Conservation (phyloP, 2,888 invertebrate genomes). For the Allacma fusca region DNA sequence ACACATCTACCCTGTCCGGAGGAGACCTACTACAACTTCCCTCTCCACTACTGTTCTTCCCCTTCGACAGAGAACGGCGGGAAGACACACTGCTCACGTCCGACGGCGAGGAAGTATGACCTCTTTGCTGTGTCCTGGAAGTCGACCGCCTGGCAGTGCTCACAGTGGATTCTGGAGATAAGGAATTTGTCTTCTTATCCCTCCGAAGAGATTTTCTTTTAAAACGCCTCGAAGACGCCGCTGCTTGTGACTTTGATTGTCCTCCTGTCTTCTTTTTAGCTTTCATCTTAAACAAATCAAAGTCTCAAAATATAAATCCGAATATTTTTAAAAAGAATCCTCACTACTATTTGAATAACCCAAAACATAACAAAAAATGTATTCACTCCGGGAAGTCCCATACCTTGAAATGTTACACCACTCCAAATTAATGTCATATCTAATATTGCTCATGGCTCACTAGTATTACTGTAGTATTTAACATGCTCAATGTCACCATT, state of each 20-base stretch:
- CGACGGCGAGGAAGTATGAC: neutral
- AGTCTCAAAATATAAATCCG: neutral
- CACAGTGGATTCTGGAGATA: neutral
- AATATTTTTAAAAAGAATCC: no score
- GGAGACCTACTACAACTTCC: conserved; percentile 10
- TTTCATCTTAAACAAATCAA: neutral
- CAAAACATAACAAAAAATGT: no score
- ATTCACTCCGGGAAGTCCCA: no score
- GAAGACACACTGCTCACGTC: neutral
- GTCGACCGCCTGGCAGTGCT: neutral
- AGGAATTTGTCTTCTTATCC: neutral
- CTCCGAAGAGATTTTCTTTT: neutral
- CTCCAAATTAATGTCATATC: no score
- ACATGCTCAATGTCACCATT: no score
- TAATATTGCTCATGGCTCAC: no score
- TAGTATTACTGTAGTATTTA: no score
- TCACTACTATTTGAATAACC: no score
- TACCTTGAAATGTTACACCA: no score
- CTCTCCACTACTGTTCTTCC: neutral
- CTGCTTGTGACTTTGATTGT: neutral
- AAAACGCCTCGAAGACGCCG: neutral
- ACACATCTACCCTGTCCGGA: neutral
- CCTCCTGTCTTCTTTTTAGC: conserved; percentile 13
- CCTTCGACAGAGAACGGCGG: neutral
- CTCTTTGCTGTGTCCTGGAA: neutral